These are phyloP conservation scores for Megaceryle torquata DNA, from an alignment of 2,113 vertebrate genomes.

Conservation along the genomic window DNA sequence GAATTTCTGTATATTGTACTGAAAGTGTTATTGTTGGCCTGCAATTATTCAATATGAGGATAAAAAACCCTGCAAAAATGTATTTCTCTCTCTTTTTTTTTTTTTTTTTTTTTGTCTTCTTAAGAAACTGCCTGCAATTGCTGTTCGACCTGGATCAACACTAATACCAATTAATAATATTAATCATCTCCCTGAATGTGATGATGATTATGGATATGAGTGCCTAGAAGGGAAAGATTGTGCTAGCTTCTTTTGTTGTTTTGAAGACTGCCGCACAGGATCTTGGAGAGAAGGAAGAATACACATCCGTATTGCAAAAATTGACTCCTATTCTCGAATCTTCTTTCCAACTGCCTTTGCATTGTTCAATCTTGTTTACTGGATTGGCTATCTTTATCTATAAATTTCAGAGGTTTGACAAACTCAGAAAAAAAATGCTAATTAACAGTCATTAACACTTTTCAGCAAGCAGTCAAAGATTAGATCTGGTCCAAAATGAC, in stretches of 20 bases:
- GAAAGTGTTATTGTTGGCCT: neutral
- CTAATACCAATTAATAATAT: constrained; percentile 91
- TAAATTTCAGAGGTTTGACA: constrained; percentile 65
- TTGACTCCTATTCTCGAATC: constrained; percentile 93
- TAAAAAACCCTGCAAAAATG: neutral
- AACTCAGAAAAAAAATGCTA: constrained; percentile 24
- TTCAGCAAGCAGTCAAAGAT: neutral
- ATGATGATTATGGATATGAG: constrained; percentile 85
- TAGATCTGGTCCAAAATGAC: neutral
- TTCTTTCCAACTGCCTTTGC: constrained; percentile 97
- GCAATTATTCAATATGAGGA: neutral
- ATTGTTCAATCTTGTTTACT: constrained; percentile 94
- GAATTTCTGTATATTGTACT: neutral
- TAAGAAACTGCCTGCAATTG: constrained; percentile 79
- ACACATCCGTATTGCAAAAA: constrained; percentile 95
- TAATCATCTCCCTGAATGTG: constrained; percentile 81
- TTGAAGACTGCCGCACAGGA: constrained; percentile 92
- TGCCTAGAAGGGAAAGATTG: constrained; percentile 96
- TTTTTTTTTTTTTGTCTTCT: neutral
- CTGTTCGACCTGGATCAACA: constrained; percentile 85
- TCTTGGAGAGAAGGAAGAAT: constrained; percentile 93
- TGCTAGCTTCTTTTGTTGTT: constrained; percentile 94
- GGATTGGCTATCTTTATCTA: constrained; percentile 95
- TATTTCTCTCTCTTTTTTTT: constrained; percentile 11
- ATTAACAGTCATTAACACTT: neutral